phyloP scores from a whole-genome alignment of 2,797 vertebrate species.

The Eulemur mongoz region DNA sequence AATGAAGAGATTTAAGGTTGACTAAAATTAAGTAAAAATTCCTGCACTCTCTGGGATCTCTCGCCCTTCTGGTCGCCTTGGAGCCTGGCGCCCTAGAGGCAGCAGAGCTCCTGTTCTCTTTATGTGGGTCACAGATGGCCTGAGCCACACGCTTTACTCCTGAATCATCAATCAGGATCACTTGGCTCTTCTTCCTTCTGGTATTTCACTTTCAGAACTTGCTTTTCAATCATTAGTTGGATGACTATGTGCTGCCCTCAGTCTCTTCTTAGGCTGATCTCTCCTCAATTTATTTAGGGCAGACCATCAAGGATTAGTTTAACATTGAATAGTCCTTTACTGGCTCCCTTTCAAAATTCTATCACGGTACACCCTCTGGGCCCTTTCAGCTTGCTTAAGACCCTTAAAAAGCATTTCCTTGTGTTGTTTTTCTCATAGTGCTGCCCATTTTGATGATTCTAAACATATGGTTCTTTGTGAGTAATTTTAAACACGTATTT shows the following conservation, averaged over 20 bases:
- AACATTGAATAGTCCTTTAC: neutral
- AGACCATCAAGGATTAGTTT: neutral
- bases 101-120: conserved; percentile 57
- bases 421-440: neutral
- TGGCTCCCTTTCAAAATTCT: neutral
- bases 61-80: conserved; percentile 74
- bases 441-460: neutral
- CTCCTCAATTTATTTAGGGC: neutral
- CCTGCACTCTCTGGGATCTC: neutral
- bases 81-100: conserved; percentile 70
- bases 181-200: conserved; percentile 50
- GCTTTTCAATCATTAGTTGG: conserved; percentile 37
- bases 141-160: conserved; percentile 73
- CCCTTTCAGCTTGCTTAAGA: neutral
- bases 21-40: neutral
- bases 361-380: neutral
- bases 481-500: neutral
- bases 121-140: conserved; percentile 87
- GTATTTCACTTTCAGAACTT: neutral
- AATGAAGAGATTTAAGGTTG: neutral
- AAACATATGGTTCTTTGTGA: neutral
- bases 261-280: neutral
- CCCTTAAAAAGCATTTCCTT: neutral
- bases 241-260: neutral
- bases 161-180: conserved; percentile 69